Conservation (phyloP, 1,140 invertebrate genomes). For the Apis florea region DNA sequence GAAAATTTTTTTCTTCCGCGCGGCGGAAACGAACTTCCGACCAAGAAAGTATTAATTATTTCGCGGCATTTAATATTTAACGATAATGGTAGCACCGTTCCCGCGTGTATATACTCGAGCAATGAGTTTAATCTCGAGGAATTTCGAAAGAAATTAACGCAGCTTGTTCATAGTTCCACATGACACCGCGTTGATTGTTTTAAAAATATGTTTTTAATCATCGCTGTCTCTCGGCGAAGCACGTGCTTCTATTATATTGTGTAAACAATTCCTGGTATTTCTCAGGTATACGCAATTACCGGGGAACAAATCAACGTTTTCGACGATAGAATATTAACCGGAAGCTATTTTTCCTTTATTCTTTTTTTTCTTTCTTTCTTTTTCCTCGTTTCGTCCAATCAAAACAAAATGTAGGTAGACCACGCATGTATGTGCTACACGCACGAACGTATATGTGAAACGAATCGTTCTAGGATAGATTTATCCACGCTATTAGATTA, state of each 20-base stretch:
- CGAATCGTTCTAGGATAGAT: background rate
- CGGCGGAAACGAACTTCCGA: background rate
- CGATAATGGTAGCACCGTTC: background rate
- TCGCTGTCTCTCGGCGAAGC: background rate
- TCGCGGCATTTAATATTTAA: constrained; percentile 5
- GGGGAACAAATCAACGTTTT: constrained; percentile 11
- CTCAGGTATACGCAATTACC: constrained; percentile 30
- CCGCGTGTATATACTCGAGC: background rate
- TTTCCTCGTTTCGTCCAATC: no score
- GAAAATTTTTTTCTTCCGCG: background rate
- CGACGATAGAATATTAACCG: constrained; percentile 21
- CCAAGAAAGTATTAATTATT: constrained; percentile 27
- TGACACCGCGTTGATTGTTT: constrained; percentile 15
- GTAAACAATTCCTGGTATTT: background rate
- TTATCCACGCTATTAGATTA: constrained; percentile 37
- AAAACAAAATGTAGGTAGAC: no score
- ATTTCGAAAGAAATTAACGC: background rate
- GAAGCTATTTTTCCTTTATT: no score
- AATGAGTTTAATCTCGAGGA: background rate
- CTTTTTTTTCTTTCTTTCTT: no score
- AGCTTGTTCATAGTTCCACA: background rate
- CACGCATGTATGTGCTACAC: no score
- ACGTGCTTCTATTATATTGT: background rate
- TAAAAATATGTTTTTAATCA: constrained; percentile 4
- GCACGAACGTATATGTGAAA: constrained; percentile 22